Evolutionary conservation across 2,113 vertebrate genomes (phyloP), one percentile per base, ranked within the genome.

Genomic region (Antennarius striatus): DNA sequence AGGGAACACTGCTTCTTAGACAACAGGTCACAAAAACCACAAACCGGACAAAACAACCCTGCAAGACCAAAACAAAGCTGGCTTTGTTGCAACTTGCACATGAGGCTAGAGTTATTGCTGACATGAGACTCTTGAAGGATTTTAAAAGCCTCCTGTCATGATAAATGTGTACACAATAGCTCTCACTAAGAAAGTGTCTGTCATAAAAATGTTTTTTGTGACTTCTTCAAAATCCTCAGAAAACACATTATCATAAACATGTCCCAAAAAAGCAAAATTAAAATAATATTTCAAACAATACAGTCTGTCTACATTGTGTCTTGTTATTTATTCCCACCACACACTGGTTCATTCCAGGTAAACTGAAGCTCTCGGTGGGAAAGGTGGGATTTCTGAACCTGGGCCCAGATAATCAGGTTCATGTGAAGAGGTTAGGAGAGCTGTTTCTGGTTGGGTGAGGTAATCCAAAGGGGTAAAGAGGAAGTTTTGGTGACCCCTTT

Each of bases 361-460:
- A 80, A 39, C 60, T 4, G 15, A 68, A 68, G 46, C 65, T 81
- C 75, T 51, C 56, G 56, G 56, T 54, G 29, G 82, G 67, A 72
- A 65, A 63, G 71, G 12, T 22, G 47, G 22, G 68, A 75, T 73
- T 73, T 81, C 50, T 68, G 59, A 77, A 81, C 60, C 60, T 55
- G 57, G 48, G 65, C 82, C 68, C 56, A 71, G 50, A 84, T 89
- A 83, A 88, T 80, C 59, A 75, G 63, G 68, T 83, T 85, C 73
- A 77, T 69, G 57, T 66, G 75, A 71, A 85, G 68, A 70, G 42
- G 49, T 69, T 84, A 81, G 65, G 49, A 72, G 63, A 29, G 7
- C 56, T 55, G 69, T 77, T 79, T 81, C 77, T 88, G 72, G 74
- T 81, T 82, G 77, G 80, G 79, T 89, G 72, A 88, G 73, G 73